Evolutionary conservation across 2,888 invertebrate species (phyloP).

Genomic region (Cheilosia soror): DNA sequence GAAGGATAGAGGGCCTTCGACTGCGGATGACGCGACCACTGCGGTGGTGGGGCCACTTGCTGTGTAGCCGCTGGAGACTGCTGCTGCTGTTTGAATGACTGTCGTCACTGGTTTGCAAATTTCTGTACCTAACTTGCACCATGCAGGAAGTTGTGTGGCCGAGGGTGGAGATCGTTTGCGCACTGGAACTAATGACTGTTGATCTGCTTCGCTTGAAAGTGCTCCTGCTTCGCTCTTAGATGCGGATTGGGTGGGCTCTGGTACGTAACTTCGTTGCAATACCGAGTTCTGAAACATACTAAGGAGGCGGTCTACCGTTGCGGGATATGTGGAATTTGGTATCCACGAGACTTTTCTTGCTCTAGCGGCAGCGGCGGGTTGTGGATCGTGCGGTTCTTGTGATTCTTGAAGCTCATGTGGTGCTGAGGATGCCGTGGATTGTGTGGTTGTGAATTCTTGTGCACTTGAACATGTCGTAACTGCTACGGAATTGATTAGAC

Average conservation of each 20-base stretch:
- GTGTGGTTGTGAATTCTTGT: constrained; percentile 59
- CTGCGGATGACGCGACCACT: constrained; percentile 74
- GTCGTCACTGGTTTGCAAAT: constrained; percentile 75
- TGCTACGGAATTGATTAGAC: constrained; percentile 53
- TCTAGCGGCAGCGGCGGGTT: constrained; percentile 80
- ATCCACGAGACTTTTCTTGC: constrained; percentile 87
- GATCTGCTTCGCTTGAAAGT: constrained; percentile 41
- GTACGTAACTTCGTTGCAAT: constrained; percentile 85
- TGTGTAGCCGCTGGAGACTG: constrained; percentile 50
- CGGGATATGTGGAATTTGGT: constrained; percentile 84
- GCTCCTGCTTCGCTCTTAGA: constrained; percentile 16
- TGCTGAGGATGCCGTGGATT: constrained; percentile 35
- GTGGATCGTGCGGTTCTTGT: constrained; percentile 1
- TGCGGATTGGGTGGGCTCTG: constrained; percentile 76
- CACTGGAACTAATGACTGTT: constrained; percentile 71
- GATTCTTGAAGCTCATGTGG: constrained; percentile 31
- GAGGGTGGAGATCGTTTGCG: constrained; percentile 77
- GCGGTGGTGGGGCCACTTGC: constrained; percentile 66
- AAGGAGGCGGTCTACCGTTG: constrained; percentile 87
- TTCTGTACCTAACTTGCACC: constrained; percentile 77
- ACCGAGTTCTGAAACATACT: constrained; percentile 88
- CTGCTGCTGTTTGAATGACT: constrained; percentile 74
- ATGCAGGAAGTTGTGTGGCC: constrained; percentile 60
- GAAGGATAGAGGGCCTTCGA: constrained; percentile 79
- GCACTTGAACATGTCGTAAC: constrained; percentile 58